Conservation (phyloP, 2,888 invertebrate species). For the Sphaerophoria taeniata region DNA sequence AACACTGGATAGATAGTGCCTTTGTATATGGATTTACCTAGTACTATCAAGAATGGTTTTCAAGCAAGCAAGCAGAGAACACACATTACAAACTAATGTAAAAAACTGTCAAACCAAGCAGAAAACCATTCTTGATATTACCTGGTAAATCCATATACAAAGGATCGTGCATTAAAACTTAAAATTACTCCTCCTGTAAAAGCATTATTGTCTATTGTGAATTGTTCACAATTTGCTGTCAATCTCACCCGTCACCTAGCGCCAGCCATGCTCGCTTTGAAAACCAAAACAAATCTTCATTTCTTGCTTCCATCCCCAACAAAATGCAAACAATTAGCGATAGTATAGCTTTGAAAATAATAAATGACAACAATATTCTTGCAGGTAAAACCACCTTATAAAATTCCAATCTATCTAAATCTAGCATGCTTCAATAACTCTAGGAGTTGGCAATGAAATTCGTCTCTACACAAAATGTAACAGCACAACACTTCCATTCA, state of each 20-base stretch:
- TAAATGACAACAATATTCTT: constrained; percentile 74
- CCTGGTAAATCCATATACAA: too few species aligned
- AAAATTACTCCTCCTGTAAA: too few species aligned
- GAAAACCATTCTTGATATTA: too few species aligned
- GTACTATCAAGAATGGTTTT: too few species aligned
- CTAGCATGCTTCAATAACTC: background rate
- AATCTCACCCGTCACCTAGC: background rate
- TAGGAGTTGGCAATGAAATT: constrained; percentile 76
- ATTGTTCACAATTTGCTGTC: too few species aligned
- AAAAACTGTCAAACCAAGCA: too few species aligned
- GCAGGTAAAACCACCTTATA: constrained; percentile 76
- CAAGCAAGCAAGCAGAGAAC: too few species aligned
- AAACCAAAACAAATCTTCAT: constrained; percentile 9
- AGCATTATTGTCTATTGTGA: too few species aligned
- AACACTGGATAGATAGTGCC: too few species aligned
- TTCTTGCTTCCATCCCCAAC: background rate
- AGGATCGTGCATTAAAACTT: too few species aligned
- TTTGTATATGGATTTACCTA: too few species aligned
- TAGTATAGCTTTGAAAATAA: constrained; percentile 62
- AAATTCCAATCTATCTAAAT: background rate
- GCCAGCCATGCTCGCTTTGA: background rate
- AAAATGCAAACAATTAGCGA: constrained; percentile 66
- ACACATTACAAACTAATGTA: too few species aligned
- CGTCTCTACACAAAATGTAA: constrained; percentile 25
- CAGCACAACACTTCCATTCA: constrained; percentile 45